These are phyloP conservation scores for Morpho helenor DNA, from an alignment of 2,888 invertebrate genomes.

Conservation along the genomic window DNA sequence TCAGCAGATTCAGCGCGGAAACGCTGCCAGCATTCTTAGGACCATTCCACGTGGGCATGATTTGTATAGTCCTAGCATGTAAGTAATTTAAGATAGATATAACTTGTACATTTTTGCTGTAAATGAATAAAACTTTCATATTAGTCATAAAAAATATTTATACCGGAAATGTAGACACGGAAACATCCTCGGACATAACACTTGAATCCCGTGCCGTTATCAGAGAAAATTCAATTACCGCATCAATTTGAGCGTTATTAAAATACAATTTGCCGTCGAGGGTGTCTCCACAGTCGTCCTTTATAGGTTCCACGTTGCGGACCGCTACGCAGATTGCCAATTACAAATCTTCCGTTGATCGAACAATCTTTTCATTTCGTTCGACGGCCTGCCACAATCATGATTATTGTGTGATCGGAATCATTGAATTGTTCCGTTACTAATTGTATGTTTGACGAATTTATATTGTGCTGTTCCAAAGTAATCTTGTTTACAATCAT, in stretches of 20 bases:
- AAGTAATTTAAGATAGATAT: too few relatives aligned
- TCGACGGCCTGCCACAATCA: slow-evolving; percentile 11
- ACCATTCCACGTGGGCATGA: too few relatives aligned
- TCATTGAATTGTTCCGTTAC: slow-evolving; percentile 17
- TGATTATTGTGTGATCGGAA: slow-evolving; percentile 7
- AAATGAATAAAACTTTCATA: too few relatives aligned
- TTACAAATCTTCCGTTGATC: slow-evolving; percentile 36
- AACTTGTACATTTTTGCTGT: too few relatives aligned
- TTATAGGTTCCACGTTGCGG: slow-evolving; percentile 8
- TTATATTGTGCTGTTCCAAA: too few relatives aligned
- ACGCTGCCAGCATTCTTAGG: too few relatives aligned
- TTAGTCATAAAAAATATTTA: too few relatives aligned
- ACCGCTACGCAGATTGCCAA: slow-evolving; percentile 33
- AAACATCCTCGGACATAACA: background rate
- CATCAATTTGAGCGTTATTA: background rate
- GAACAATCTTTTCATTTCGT: slow-evolving; percentile 33
- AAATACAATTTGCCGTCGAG: background rate
- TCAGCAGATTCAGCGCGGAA: too few relatives aligned
- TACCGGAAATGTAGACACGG: background rate
- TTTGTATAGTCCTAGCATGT: too few relatives aligned
- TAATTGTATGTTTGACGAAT: too few relatives aligned
- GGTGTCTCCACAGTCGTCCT: slow-evolving; percentile 3
- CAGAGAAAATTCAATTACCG: slow-evolving; percentile 3
- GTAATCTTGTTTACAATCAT: too few relatives aligned
- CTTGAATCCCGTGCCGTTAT: background rate